Conservation (phyloP, 2,888 invertebrate species). For the Dione vanillae region DNA sequence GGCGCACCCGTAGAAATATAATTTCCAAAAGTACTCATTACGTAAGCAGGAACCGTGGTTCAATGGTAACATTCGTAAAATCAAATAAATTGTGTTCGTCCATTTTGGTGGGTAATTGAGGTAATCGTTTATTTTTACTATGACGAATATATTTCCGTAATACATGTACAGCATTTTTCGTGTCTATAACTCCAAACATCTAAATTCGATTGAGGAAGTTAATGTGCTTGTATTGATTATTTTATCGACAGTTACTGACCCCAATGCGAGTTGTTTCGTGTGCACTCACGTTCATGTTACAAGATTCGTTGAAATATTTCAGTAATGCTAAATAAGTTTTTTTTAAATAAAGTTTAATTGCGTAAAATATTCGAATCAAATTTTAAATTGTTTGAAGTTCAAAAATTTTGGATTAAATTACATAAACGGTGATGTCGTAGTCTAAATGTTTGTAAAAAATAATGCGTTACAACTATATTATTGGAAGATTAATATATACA, state of each 20-base stretch:
- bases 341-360: too few relatives aligned
- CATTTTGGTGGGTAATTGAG: slow-evolving; percentile 6
- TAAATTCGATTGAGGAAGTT: slow-evolving; percentile 11
- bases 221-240: background rate
- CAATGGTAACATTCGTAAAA: slow-evolving; percentile 19
- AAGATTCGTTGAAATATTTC: background rate
- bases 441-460: too few relatives aligned
- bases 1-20: too few relatives aligned
- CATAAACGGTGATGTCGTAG: too few relatives aligned
- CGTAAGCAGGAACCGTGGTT: slow-evolving; percentile 16
- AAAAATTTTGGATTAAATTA: too few relatives aligned
- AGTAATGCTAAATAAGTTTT: too few relatives aligned
- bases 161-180: slow-evolving; percentile 1
- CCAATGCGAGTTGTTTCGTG: slow-evolving; percentile 3
- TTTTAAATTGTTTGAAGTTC: too few relatives aligned
- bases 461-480: too few relatives aligned
- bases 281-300: slow-evolving; percentile 13
- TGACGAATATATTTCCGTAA: slow-evolving; percentile 9
- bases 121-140: slow-evolving; percentile 8
- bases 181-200: slow-evolving; percentile 1
- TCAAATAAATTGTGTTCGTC: slow-evolving; percentile 7
- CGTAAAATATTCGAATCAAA: too few relatives aligned
- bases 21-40: too few relatives aligned
- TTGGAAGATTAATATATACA: too few relatives aligned
- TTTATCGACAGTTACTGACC: slow-evolving; percentile 17